Percentiles rank a stretch among this genome's conserved stretches.
phyloP scores from a whole-genome alignment of 37 sponge, comb jelly and placozoan species.

The Hormiphora californensis region DNA sequence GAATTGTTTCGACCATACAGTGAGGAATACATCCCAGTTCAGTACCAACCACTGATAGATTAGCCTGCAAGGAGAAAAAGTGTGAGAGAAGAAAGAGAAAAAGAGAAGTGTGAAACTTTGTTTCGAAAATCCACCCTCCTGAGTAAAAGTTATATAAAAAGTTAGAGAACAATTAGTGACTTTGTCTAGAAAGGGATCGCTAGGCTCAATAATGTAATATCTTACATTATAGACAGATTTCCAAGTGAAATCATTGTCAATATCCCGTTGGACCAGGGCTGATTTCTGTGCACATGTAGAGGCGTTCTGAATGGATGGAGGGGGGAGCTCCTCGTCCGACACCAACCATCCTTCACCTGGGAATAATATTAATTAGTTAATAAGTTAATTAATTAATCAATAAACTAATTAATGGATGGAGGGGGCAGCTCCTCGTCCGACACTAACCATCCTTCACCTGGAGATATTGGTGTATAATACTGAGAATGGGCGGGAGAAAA shows the following conservation, averaged over 20 bases:
- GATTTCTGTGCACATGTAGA: constrained; percentile 34
- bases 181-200: too few relatives aligned
- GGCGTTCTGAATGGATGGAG: constrained; percentile 25
- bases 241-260: constrained; percentile 20
- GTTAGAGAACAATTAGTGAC: too few relatives aligned
- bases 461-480: too few relatives aligned
- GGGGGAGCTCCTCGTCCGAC: constrained; percentile 41
- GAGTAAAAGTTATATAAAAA: too few relatives aligned
- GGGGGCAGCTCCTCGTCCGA: constrained; percentile 46
- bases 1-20: constrained; percentile 40
- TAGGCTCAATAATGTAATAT: background rate
- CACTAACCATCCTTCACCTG: background rate
- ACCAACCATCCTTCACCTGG: constrained; percentile 2
- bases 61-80: background rate
- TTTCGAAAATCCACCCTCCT: too few relatives aligned
- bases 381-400: too few relatives aligned
- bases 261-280: constrained; percentile 28
- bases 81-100: too few relatives aligned
- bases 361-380: too few relatives aligned
- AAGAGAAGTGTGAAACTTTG: too few relatives aligned
- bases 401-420: too few relatives aligned
- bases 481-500: too few relatives aligned
- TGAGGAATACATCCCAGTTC: constrained; percentile 45
- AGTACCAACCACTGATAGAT: constrained; percentile 10
- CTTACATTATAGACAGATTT: constrained; percentile 33